A percentile compares a stretch with the other conserved stretches of the same genome.
These are phyloP conservation scores for Hypomecis atomaria DNA, from an alignment of 2,888 invertebrate genomes.

Conservation along the genomic window DNA sequence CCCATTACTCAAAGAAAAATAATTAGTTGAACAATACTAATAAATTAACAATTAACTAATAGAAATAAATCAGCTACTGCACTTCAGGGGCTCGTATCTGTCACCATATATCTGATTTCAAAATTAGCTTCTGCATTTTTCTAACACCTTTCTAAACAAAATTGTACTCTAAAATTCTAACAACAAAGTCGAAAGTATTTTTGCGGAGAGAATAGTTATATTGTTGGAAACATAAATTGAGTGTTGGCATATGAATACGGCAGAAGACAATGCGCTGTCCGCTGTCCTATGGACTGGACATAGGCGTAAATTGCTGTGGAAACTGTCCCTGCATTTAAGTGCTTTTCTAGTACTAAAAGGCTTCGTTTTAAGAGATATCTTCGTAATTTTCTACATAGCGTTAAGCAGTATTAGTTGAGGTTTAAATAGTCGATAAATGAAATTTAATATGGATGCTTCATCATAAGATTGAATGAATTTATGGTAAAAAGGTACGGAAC, in stretches of 20 bases:
- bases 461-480: too few relatives aligned
- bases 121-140: slow-evolving; percentile 25
- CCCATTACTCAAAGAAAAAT: slow-evolving; percentile 74
- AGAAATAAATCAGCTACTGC: slow-evolving; percentile 60
- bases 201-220: slow-evolving; percentile 28
- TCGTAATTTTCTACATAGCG: background rate
- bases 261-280: slow-evolving; percentile 66
- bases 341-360: slow-evolving; percentile 5
- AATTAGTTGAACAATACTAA: slow-evolving; percentile 69
- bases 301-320: slow-evolving; percentile 63
- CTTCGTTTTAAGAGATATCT: background rate
- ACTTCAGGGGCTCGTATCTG: slow-evolving; percentile 57
- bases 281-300: slow-evolving; percentile 44
- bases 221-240: slow-evolving; percentile 64
- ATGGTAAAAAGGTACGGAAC: too few relatives aligned
- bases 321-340: slow-evolving; percentile 53
- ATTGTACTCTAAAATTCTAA: slow-evolving; percentile 13
- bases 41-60: slow-evolving; percentile 40
- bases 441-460: too few relatives aligned
- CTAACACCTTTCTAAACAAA: slow-evolving; percentile 9
- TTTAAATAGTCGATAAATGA: too few relatives aligned
- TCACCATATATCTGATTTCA: slow-evolving; percentile 65
- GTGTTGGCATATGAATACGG: slow-evolving; percentile 72
- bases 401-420: too few relatives aligned
- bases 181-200: background rate